Evolutionary conservation across 2,113 vertebrate species (phyloP).

Genomic region (mouse (Mus musculus)): DNA sequence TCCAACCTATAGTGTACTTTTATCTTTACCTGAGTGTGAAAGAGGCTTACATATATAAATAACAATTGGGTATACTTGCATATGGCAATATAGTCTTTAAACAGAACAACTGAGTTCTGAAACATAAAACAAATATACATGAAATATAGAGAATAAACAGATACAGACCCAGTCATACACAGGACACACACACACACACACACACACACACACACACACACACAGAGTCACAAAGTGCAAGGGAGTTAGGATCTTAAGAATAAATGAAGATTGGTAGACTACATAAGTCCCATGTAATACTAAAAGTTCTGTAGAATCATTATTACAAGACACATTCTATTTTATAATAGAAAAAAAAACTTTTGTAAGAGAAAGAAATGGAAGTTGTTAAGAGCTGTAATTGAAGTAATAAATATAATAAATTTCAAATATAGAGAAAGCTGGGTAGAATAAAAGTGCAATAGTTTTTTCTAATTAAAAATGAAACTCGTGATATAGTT

Average conservation of each 20-base stretch:
- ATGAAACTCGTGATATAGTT: neutral
- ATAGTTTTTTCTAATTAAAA: neutral
- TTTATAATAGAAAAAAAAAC: conserved; percentile 34
- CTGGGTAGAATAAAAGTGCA: neutral
- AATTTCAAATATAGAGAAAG: conserved; percentile 50
- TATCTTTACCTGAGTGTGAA: neutral
- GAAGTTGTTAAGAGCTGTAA: neutral
- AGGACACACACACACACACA: neutral
- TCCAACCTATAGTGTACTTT: neutral
- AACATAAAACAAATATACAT: neutral
- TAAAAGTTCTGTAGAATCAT: conserved; percentile 15
- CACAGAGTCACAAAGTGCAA: neutral
- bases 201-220: neutral
- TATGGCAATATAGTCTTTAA: neutral
- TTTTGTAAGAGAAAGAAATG: neutral
- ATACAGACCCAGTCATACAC: neutral
- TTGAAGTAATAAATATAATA: conserved; percentile 28
- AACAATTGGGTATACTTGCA: conserved; percentile 5
- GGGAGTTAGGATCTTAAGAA: neutral
- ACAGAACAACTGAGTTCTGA: neutral
- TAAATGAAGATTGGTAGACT: neutral
- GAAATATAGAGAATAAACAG: neutral
- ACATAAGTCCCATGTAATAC: neutral
- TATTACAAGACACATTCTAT: neutral
- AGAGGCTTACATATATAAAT: neutral